Evolutionary conservation across 2,888 invertebrate genomes (phyloP), one percentile per base, ranked within the genome.

Genomic region (Notodonta ziczac): DNA sequence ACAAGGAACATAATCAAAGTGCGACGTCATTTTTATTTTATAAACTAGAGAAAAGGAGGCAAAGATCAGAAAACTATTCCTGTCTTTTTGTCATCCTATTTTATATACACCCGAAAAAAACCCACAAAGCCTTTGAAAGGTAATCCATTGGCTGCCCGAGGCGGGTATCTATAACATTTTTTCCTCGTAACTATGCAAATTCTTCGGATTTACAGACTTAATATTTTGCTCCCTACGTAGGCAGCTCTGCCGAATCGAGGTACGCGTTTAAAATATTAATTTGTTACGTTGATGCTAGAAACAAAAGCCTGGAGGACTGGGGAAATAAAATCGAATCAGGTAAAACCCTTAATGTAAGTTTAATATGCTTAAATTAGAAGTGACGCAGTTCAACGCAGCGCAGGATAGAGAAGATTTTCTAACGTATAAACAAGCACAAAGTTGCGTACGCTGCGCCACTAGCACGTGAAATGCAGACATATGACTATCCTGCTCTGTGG

Each of bases 241-340:
- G 66, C 72, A 70, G 68, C 61, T 57, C 68, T 63, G 62, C 64
- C 58, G 70, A 81, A 79, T 80, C 77, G 78, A 82, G 78, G 74
- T 74, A 70, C 71, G 74, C 70, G 58, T 57, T 70, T 85, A 72
- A 84, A 86, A 84, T 85, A 86, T 86, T 84, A 82, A 85, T 75
- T 70, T 69, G 59, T 16, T 56, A 70, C 57, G 14, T 9, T 60
- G 73, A 80, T 69, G 61, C 57, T 61, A 59, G 72, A 80, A 79
- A 76, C 67, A 71, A 69, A 66, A 59, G 60, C 61, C 58, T 24
- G 24, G 24, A 24, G 24, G 24, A 24, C 24, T 24, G 24, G 24
- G 1, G 24, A 24, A 24, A 24, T 24, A 24, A 24, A 24, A 24
- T 24, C 24, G 24, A 24, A 2, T 24, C 24, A 24, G 24, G 2